Evolutionary conservation across 2,797 vertebrate species (phyloP).

Genomic region (Nannoperca australis): DNA sequence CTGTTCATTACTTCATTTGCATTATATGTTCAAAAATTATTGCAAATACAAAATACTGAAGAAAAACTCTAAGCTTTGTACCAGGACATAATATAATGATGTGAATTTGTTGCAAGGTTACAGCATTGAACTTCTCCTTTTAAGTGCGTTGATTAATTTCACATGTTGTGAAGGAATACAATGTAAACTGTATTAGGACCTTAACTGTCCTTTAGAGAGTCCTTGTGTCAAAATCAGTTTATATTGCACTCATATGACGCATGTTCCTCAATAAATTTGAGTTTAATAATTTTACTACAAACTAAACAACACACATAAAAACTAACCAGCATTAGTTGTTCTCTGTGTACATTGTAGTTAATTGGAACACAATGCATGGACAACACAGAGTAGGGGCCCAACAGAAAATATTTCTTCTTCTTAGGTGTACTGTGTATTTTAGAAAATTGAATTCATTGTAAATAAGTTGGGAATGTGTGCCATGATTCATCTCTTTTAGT

Average conservation of each 20-base stretch:
- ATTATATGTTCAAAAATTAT: not conserved
- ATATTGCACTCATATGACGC: not conserved
- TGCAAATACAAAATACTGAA: not conserved
- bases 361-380: not conserved
- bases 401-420: too few relatives aligned
- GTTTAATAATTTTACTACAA: not conserved
- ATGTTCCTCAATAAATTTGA: not conserved
- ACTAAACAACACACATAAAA: not conserved
- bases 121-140: not conserved
- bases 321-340: not conserved
- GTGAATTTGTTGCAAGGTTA: not conserved
- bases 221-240: not conserved
- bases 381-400: not conserved
- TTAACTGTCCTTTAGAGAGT: not conserved
- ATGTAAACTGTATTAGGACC: not conserved
- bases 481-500: not conserved
- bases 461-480: not conserved
- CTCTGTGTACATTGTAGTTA: not conserved
- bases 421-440: too few relatives aligned
- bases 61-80: not conserved
- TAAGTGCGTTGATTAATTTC: not conserved
- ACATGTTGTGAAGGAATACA: not conserved
- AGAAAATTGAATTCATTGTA: too few relatives aligned
- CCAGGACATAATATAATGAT: too few relatives aligned
- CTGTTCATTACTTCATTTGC: not conserved